Evolutionary conservation across 2,888 invertebrate species (phyloP), one percentile per base, ranked within the genome.

Genomic region (Caenorhabditis sp.): DNA sequence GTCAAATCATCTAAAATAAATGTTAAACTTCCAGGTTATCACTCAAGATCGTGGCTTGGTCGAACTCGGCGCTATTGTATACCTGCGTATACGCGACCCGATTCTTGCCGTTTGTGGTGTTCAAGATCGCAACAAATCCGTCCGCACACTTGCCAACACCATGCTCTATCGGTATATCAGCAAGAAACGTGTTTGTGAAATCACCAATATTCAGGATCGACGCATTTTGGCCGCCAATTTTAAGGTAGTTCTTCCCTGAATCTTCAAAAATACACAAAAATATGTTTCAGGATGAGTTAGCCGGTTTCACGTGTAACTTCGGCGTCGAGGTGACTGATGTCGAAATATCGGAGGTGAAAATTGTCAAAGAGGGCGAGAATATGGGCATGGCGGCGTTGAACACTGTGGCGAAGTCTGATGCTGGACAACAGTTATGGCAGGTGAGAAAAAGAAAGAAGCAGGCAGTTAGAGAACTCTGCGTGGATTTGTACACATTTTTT

Each of bases 31-130:
- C 36, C 36, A 80, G 75, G 77, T 89, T 3, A 86, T 90, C 26
- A 89, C 89, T 4, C 70, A 74, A 14, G 90, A 90, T 81, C 83
- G 87, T 26, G 90, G 89, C 10, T 85, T 89, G 20, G 87, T 90
- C 31, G 89, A 90, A 73, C 80, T 90, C 14, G 89, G 89, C 2
- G 89, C 89, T 1, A 88, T 89, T 14, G 88, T 90, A 7, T 89
- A 88, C 72, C 88, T 88, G 69, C 85, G 85, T 50, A 87, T 90
- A 17, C 77, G 83, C n/a, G 88, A 89, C 73, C 88, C 88, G 1
- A 79, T 88, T 31, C 82, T 85, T 56, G 89, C 88, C 0, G 87
- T 89, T 10, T 88, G 88, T 27, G 84, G 85, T 64, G 87, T 90
- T 1, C 89, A 82, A 53, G 88, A 89, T 70, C 80, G 88, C 31